phyloP scores from a whole-genome alignment of 1,140 invertebrate species.

The Drosophila burlai region DNA sequence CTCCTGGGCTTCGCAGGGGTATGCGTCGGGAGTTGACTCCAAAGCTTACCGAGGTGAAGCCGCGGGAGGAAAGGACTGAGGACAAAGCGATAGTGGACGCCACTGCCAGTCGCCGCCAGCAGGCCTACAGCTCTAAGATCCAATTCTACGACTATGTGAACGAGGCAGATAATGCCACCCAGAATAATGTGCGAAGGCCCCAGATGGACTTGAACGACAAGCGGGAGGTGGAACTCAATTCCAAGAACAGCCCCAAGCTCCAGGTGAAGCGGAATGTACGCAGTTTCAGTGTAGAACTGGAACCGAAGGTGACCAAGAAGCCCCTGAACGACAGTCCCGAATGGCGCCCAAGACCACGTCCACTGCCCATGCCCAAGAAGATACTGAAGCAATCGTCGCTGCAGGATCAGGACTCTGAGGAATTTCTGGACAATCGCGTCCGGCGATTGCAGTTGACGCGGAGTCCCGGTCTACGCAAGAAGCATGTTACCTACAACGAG shows the following conservation, averaged over 20 bases:
- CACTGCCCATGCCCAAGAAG: constrained; percentile 58
- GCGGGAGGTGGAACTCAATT: constrained; percentile 74
- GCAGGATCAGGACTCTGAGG: constrained; percentile 33
- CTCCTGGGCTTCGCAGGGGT: constrained; percentile 10
- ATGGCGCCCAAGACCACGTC: not conserved
- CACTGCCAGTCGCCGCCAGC: constrained; percentile 51
- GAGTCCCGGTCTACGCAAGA: constrained; percentile 60
- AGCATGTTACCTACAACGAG: constrained; percentile 79
- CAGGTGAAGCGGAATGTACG: constrained; percentile 79
- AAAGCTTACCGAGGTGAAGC: constrained; percentile 67
- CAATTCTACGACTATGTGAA: constrained; percentile 78
- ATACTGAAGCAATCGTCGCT: constrained; percentile 56
- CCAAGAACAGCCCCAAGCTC: constrained; percentile 79
- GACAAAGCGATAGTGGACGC: constrained; percentile 22
- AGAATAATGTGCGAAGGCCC: constrained; percentile 67
- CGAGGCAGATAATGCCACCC: constrained; percentile 54
- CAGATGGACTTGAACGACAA: constrained; percentile 83
- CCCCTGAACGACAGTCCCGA: constrained; percentile 59
- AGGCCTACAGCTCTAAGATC: constrained; percentile 77
- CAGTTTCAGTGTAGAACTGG: constrained; percentile 60
- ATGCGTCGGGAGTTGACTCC: constrained; percentile 59
- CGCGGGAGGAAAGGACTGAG: constrained; percentile 13
- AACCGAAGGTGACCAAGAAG: constrained; percentile 60
- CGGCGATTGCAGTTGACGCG: constrained; percentile 55
- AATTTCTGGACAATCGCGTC: constrained; percentile 59